Base-by-base conservation (phyloP, 1,140 invertebrate species). In the Pectinophora gossypiella region DNA sequence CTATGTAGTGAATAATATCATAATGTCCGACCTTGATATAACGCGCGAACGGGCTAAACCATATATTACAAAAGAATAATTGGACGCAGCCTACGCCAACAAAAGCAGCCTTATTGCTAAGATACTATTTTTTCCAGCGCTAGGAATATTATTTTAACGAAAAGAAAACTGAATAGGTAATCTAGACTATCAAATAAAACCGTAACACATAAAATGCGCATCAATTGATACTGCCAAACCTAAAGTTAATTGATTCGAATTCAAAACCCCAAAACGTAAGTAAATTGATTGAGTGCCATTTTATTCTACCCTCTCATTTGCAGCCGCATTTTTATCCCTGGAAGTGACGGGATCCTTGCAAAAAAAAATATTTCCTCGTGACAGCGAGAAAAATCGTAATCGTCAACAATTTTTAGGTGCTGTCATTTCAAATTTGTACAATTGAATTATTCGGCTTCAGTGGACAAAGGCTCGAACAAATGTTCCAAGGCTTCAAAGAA, bases 391-490 rank as follows among this genome's bases (percentile, higher is more conserved):
- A 18, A 40, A 40, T 7, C 36, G 36, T 40, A 40, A 40, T 40
- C 36, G 16, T 40, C 36, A 40, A 40, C 36, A 40, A 15, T 40
- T 40, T 18, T 40, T 6, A 7, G 10, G 36, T 6, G n/a, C 12
- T 15, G n/a, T 7, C 36, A 6, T 12, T 32, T 32, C 27, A 40
- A 15, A 18, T 40, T 40, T 40, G n/a, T 40, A 40, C 16, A 40
- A 40, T 40, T 40, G 36, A 40, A 15, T 40, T 40, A 18, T 40
- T 40, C 36, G 36, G 16, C 36, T 40, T 40, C 27, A n/a, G 27
- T 32, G 27, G 27, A 32, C 27, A 32, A 32, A 32, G 27, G 6
- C 27, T 32, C 27, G n/a, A 32, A 32, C 27, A 32, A 32, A 12
- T 32, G 27, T 32, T 32, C 27, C 27, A 32, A 32, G 27, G 27